Base-by-base conservation (phyloP, 1,140 invertebrate genomes). In the Ooceraea biroi region DNA sequence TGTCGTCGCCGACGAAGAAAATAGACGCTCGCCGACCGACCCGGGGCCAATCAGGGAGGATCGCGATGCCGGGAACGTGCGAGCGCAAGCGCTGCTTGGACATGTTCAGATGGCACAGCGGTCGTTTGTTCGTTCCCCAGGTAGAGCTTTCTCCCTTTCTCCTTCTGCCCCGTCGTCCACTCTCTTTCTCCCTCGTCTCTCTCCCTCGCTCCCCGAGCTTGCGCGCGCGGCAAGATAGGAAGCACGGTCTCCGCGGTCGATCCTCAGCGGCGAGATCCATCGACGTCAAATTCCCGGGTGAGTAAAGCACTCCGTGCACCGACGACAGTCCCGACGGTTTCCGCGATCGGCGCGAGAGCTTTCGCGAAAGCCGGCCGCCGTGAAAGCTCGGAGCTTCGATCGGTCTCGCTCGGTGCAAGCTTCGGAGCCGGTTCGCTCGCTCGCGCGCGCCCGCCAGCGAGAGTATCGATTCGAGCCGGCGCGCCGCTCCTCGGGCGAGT, bases 391-490 rank as follows among this genome's bases (percentile, higher is more conserved):
- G 4, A 22, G n/a, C n/a, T 58, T 73, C 17, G 68, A 46, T 73
- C 69, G 78, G 78, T 41, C 22, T 19, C 27, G 41, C 17, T 52
- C 11, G 12, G 17, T n/a, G 17, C 27, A 25, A 66, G 36, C 50
- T 71, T 30, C n/a, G n/a, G 41, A 80, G 83, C 83, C 83, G 71
- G 69, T 63, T 48, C 46, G 58, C 44, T 65, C 69, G 36, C 27
- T 11, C 77, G 41, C 41, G 66, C 22, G 46, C 30, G 30, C 63
- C 19, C 12, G 57, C 73, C 69, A 77, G 55, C 74, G 44, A 17
- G 73, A 77, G 73, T 88, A 88, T 88, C 82, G 86, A 88, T 88
- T 88, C 60, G 87, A 85, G 74, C 83, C 74, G 63, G 82, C 82
- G 74, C 82, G 82, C 19, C 82, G 82, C 55, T 68, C 60, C 73